phyloP scores from a whole-genome alignment of 1,140 invertebrate genomes.

The Pseudomyrmex pallidus region DNA sequence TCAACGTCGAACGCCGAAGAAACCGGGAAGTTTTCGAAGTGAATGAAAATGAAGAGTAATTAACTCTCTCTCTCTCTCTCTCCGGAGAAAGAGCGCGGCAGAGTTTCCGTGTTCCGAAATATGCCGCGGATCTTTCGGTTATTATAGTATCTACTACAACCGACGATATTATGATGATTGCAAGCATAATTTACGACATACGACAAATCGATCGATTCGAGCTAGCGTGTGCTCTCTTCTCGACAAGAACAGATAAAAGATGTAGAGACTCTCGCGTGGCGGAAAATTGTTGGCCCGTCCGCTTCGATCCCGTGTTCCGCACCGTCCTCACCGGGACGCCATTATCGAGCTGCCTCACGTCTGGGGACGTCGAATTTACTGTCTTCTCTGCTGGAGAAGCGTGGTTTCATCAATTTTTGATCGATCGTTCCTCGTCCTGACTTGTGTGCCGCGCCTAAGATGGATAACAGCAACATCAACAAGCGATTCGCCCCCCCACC shows the following conservation, averaged over 20 bases:
- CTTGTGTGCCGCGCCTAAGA: conserved; percentile 39
- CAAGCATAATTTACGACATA: neutral
- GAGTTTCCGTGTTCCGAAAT: neutral
- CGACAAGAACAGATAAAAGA: conserved; percentile 13
- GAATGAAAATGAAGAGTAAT: conserved; percentile 57
- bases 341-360: conserved; percentile 63
- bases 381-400: conserved; percentile 49
- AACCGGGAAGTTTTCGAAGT: conserved; percentile 11
- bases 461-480: conserved; percentile 46
- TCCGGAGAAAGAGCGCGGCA: neutral
- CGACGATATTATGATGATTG: neutral
- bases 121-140: neutral
- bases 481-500: conserved; percentile 36
- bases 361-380: conserved; percentile 67
- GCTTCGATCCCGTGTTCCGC: conserved; percentile 18
- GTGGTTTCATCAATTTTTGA: conserved; percentile 70
- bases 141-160: too few species aligned
- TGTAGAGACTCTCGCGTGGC: conserved; percentile 21
- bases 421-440: conserved; percentile 54
- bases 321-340: neutral
- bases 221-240: neutral
- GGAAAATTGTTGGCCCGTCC: conserved; percentile 55
- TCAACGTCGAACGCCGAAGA: conserved; percentile 11
- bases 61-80: conserved; percentile 1
- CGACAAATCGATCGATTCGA: neutral